Evolutionary conservation across 2,797 vertebrate genomes (phyloP), one percentile per base, ranked within the genome.

Genomic region (Argya squamiceps): DNA sequence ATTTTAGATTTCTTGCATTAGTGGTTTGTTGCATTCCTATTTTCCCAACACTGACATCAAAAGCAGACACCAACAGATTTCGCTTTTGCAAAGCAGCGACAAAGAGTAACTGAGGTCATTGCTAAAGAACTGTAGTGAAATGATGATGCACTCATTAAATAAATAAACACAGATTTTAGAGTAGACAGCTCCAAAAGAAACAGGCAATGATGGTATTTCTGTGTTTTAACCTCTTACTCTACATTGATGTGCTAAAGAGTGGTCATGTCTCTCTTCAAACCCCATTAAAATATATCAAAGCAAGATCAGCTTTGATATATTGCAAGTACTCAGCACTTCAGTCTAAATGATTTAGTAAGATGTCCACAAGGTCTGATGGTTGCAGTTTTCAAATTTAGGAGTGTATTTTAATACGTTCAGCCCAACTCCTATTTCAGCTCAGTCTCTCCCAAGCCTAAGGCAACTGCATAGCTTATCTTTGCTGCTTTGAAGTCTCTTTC

Each of bases 401-500:
- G 92, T 88, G 87, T 96, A 95, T 97, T 98, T 98, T 95, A 97
- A 90, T 92, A 96, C n/a, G 36, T 97, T 97, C 97, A 96, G 93
- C 82, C 87, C 93, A 90, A 89, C 94, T 96, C 97, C 92, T 96
- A 91, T 98, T 98, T 97, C 97, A 97, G 95, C 88, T 88, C 62
- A 43, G 97, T 95, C 93, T 96, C 98, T 98, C 98, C 98, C 98
- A 97, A 96, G 98, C 98, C 98, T 95, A 73, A 64, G 98, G 98
- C 98, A 96, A 98, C 62, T 80, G 68, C 94, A 92, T 79, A 95
- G 98, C 96, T 97, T 94, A 94, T 96, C 95, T 96, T 55, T 69
- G 16, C n/a, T 20, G 49, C 98, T 98, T 98, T 98, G 97, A 98
- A 97, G 98, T 97, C 91, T 95, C 93, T 95, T 93, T 95, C 92